phyloP scores from a whole-genome alignment of 1,140 invertebrate species.

The Fopius arisanus region DNA sequence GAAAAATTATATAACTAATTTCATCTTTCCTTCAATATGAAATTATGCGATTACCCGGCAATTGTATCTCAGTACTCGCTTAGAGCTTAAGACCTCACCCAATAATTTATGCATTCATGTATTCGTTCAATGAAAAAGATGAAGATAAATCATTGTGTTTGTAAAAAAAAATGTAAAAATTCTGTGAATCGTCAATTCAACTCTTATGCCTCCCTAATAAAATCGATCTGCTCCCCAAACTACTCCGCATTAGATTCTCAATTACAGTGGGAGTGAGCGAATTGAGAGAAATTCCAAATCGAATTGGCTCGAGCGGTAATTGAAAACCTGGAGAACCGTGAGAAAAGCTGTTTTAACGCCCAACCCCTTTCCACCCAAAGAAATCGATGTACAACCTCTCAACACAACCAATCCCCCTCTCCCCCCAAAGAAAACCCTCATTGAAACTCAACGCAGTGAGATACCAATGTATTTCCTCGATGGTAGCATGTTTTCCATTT shows the following conservation, averaged over 20 bases:
- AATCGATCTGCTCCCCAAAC: too few species aligned
- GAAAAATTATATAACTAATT: too few species aligned
- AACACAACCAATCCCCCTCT: not conserved
- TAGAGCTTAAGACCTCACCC: too few species aligned
- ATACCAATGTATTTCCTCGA: not conserved
- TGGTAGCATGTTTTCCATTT: conserved; percentile 6
- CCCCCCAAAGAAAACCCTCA: not conserved
- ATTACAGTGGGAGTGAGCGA: not conserved
- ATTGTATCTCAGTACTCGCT: too few species aligned
- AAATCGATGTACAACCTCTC: conserved; percentile 2
- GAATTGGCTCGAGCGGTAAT: conserved; percentile 9
- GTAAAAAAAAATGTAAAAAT: not conserved
- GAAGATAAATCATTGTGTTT: not conserved
- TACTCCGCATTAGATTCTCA: not conserved
- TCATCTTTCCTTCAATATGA: too few species aligned
- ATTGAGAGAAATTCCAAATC: conserved; percentile 12
- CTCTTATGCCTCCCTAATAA: too few species aligned
- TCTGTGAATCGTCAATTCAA: not conserved
- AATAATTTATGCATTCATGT: too few species aligned
- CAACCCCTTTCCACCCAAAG: not conserved
- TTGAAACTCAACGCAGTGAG: not conserved
- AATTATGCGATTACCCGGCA: too few species aligned
- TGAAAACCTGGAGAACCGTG: conserved; percentile 1
- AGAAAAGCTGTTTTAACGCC: conserved; percentile 12
- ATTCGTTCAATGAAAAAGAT: too few species aligned